These are phyloP conservation scores for Drosophila stalkeri DNA, from an alignment of 2,888 invertebrate genomes.

Conservation along the genomic window DNA sequence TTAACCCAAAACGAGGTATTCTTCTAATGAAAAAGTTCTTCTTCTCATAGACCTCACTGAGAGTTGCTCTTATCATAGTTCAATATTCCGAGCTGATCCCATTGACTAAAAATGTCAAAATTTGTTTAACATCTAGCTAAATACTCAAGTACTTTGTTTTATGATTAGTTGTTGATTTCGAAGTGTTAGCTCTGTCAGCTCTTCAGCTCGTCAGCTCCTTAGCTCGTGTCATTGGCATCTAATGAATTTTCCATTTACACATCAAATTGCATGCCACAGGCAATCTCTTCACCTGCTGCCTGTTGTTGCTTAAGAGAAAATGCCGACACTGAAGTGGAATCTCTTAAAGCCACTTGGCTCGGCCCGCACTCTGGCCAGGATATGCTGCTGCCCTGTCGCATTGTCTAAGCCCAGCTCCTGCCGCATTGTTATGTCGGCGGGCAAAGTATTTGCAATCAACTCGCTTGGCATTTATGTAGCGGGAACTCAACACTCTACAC, in stretches of 20 bases:
- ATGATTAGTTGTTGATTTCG: neutral
- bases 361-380: constrained; percentile 18
- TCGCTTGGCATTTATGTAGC: constrained; percentile 73
- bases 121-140: neutral
- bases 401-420: constrained; percentile 29
- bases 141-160: neutral
- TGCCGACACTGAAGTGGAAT: constrained; percentile 24
- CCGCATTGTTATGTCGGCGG: constrained; percentile 64
- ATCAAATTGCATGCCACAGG: constrained; percentile 17
- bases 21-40: neutral
- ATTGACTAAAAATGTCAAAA: neutral
- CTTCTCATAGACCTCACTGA: neutral
- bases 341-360: constrained; percentile 18
- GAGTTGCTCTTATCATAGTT: neutral
- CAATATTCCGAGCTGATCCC: neutral
- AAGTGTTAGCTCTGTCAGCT: neutral
- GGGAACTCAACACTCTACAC: constrained; percentile 11
- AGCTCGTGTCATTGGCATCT: constrained; percentile 17
- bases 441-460: constrained; percentile 66
- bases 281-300: constrained; percentile 6
- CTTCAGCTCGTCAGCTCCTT: no score
- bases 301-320: constrained; percentile 2
- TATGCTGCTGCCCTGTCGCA: constrained; percentile 49
- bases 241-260: constrained; percentile 20
- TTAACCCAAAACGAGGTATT: no score